Percentiles rank a stretch among this genome's conserved stretches.
Conservation (phyloP, 2,888 invertebrate genomes). For the Synanthedon myopaeformis region DNA sequence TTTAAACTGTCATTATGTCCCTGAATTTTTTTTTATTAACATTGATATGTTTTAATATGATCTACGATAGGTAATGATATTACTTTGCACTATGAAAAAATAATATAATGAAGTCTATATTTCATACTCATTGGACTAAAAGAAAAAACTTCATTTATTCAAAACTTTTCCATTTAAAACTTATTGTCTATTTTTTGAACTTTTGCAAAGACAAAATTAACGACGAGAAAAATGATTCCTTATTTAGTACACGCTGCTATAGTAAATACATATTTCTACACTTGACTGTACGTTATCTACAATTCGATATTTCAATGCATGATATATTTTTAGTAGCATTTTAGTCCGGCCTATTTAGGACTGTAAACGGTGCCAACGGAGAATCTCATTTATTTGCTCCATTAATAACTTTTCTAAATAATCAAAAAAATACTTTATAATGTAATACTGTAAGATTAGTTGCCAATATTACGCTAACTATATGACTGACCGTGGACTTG, state of each 20-base stretch:
- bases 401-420: slow-evolving; percentile 11
- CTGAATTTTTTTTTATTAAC: slow-evolving; percentile 15
- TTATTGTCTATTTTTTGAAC: no score
- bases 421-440: slow-evolving; percentile 1
- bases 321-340: slow-evolving; percentile 23
- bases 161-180: no score
- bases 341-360: slow-evolving; percentile 59
- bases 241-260: slow-evolving; percentile 9
- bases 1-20: slow-evolving; percentile 4
- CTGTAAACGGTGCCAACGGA: slow-evolving; percentile 43
- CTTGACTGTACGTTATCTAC: slow-evolving; percentile 11
- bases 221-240: no score
- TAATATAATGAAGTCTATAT: no score
- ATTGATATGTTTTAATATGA: no score
- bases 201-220: no score
- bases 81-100: no score
- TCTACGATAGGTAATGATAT: no score
- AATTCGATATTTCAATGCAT: slow-evolving; percentile 37
- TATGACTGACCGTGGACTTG: slow-evolving; percentile 68
- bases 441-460: slow-evolving; percentile 24
- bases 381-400: slow-evolving; percentile 22
- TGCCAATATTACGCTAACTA: slow-evolving; percentile 55
- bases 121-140: no score
- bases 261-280: no score
- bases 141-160: no score